Base-by-base conservation (phyloP, 2,113 vertebrate species). In the Motacilla alba region DNA sequence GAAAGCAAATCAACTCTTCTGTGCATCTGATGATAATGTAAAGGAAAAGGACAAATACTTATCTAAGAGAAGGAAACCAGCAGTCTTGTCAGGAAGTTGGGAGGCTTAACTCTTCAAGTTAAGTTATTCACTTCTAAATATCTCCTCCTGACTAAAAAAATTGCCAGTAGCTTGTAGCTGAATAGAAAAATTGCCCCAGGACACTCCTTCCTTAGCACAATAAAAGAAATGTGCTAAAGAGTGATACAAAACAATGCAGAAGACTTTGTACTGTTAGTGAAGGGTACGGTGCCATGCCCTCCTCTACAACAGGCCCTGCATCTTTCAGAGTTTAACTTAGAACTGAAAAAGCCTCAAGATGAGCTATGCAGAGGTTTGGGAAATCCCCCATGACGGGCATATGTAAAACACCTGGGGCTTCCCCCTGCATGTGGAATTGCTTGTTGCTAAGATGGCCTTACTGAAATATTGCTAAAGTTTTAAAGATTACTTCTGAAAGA, bases 231-330 rank as follows among this genome's bases (percentile, higher is more conserved):
- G 6, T 58, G 7, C 35, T 63, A 13, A 60, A 77, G n/a, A 28
- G 15, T n/a, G 33, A 43, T 7, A 59, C 35, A 64, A 77, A 95
- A n/a, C 22, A 77, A 26, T 3, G 3, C 7, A 43, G 47, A 49
- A 86, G 13, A 64, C 4, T 10, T 73, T 66, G 50, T 31, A 21
- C 10, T n/a, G 0, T 37, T n/a, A 74, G 55, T 37, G 41, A 50
- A 39, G 7, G 11, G 26, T 39, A 33, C 31, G 14, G 6, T 60
- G 78, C 37, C 13, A 7, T 46, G 11, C 27, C 26, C 56, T 67
- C 14, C 20, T 24, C 74, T 67, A 8, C n/a, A 46, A 7, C 12
- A 46, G 28, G 30, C 30, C 50, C 64, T 7, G 2, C 1, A 0
- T 6, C 56, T 72, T 55, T 68, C 84, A 76, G 37, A 59, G 23